phyloP scores from a whole-genome alignment of 2,888 invertebrate genomes.

The Eupeodes latifasciatus region DNA sequence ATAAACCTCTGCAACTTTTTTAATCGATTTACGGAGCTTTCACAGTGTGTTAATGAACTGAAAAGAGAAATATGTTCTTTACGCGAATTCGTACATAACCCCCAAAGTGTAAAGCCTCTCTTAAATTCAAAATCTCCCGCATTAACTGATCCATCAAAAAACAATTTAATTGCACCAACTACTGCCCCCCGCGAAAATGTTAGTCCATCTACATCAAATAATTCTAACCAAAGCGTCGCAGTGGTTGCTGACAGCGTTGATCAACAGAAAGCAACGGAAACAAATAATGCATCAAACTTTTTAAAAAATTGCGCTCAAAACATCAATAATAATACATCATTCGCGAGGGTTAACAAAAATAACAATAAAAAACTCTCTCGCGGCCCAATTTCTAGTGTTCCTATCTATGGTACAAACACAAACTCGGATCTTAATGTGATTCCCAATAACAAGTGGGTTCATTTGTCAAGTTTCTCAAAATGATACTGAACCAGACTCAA shows the following conservation, averaged over 20 bases:
- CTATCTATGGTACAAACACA: not conserved
- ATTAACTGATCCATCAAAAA: no score
- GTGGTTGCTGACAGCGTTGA: not conserved
- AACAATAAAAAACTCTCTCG: not conserved
- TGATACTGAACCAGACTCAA: no score
- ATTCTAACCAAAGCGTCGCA: not conserved
- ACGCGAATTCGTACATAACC: no score
- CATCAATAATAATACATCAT: no score
- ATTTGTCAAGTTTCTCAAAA: no score
- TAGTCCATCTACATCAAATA: not conserved
- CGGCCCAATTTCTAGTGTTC: not conserved
- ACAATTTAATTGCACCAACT: not conserved
- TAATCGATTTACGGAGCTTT: constrained; percentile 21
- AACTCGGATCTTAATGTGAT: not conserved
- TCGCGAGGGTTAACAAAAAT: not conserved
- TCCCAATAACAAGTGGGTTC: no score
- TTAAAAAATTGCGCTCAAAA: no score
- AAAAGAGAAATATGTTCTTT: no score
- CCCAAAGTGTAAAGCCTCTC: no score
- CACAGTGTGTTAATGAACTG: not conserved
- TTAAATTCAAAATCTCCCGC: no score
- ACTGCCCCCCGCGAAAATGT: not conserved
- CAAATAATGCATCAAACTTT: not conserved
- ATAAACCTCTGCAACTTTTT: no score
- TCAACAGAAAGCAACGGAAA: no score